Evolutionary conservation across 2,888 invertebrate genomes (phyloP).

Genomic region (Eurytoma californica): DNA sequence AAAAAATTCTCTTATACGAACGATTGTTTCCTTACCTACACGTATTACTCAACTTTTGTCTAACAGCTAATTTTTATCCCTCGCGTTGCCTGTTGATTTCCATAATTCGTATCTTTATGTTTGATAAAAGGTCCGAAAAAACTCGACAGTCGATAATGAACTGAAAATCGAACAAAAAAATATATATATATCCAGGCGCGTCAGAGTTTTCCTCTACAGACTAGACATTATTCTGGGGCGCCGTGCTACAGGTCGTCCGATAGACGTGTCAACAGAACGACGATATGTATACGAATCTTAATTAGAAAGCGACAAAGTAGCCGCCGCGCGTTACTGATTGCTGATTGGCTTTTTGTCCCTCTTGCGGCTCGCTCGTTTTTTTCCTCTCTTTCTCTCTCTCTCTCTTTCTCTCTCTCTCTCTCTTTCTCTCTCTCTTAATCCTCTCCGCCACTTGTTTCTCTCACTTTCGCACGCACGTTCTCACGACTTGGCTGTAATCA

Average conservation of each 20-base stretch:
- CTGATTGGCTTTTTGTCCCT: constrained; percentile 37
- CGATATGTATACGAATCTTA: constrained; percentile 42
- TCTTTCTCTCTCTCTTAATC: background rate
- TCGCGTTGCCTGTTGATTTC: background rate
- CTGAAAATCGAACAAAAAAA: constrained; percentile 26
- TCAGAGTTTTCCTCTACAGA: constrained; percentile 23
- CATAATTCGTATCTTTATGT: background rate
- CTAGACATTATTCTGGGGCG: constrained; percentile 10
- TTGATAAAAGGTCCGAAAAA: background rate
- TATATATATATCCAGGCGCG: constrained; percentile 5
- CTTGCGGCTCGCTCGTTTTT: background rate
- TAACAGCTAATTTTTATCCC: constrained; percentile 23
- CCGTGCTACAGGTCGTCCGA: background rate
- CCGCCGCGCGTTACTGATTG: constrained; percentile 66
- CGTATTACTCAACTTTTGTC: constrained; percentile 1
- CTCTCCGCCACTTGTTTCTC: constrained; percentile 39
- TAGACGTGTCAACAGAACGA: constrained; percentile 29
- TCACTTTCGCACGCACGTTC: constrained; percentile 56
- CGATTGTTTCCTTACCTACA: constrained; percentile 4
- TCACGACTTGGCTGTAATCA: constrained; percentile 47
- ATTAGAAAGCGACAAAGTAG: constrained; percentile 53
- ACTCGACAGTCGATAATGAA: background rate
- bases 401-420: background rate
- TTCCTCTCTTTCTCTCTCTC: background rate
- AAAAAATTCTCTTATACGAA: constrained; percentile 28